Conservation (phyloP, 2,113 vertebrate genomes). For the Siniperca knerii region DNA sequence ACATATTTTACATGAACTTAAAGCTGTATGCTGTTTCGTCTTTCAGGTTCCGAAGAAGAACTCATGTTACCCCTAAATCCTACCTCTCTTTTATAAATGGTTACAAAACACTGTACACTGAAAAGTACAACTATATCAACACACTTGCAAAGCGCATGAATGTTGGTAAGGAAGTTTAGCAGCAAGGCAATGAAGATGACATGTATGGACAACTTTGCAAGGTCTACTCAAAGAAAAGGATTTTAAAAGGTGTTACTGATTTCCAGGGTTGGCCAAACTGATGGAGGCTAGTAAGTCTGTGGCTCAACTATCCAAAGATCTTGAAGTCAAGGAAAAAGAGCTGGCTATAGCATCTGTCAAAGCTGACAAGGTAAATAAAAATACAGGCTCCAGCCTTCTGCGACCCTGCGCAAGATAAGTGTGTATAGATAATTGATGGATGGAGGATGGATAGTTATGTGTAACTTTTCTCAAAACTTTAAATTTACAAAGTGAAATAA, state of each 20-base stretch:
- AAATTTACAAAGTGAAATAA: not conserved
- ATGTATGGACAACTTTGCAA: not conserved
- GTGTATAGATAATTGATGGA: not conserved
- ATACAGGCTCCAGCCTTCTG: not conserved
- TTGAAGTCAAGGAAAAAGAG: conserved; percentile 89
- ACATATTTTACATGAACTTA: conserved; percentile 34
- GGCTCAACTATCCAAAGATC: conserved; percentile 82
- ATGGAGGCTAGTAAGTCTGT: conserved; percentile 91
- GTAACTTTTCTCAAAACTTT: not conserved
- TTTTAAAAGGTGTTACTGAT: conserved; percentile 9
- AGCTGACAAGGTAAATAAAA: conserved; percentile 85
- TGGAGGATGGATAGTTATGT: not conserved
- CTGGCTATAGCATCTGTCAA: conserved; percentile 87
- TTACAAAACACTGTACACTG: conserved; percentile 87
- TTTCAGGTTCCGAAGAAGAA: conserved; percentile 83
- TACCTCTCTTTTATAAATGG: conserved; percentile 88
- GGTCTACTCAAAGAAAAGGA: not conserved
- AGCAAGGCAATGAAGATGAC: not conserved
- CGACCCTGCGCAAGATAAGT: accelerated
- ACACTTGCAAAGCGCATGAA: conserved; percentile 89
- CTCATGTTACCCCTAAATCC: conserved; percentile 89
- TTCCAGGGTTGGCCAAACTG: conserved; percentile 87
- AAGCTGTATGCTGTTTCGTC: conserved; percentile 3
- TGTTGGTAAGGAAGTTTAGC: conserved; percentile 82
- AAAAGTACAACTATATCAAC: conserved; percentile 85